These are phyloP conservation scores for Drymonia ruficornis DNA, from an alignment of 2,888 invertebrate genomes.

Conservation along the genomic window DNA sequence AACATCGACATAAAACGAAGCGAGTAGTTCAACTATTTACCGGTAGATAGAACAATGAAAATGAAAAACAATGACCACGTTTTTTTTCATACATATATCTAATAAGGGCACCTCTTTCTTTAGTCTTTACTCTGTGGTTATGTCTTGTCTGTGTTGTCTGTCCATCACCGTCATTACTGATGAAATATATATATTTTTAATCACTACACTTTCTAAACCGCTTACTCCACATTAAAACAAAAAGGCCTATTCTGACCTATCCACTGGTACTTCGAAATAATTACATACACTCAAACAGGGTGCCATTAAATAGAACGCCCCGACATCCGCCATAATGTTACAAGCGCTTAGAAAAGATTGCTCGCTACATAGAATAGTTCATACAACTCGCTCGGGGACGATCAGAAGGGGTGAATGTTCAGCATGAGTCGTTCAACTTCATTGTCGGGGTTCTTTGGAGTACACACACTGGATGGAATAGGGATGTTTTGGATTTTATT, in stretches of 20 bases:
- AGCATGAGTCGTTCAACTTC: constrained; percentile 19
- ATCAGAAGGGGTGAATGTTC: constrained; percentile 22
- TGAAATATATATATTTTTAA: too few relatives aligned
- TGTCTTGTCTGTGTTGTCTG: too few relatives aligned
- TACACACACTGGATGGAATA: constrained; percentile 11
- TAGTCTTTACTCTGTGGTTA: too few relatives aligned
- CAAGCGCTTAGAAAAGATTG: constrained; percentile 42
- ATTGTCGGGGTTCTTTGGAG: constrained; percentile 4
- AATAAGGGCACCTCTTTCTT: too few relatives aligned
- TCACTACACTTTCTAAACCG: too few relatives aligned
- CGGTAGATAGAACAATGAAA: too few relatives aligned
- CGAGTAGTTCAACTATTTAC: too few relatives aligned
- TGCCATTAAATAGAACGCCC: constrained; percentile 28
- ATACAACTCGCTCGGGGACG: constrained; percentile 28
- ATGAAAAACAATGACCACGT: too few relatives aligned
- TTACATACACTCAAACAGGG: constrained; percentile 14
- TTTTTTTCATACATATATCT: too few relatives aligned
- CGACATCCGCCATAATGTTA: constrained; percentile 27
- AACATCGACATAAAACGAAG: too few relatives aligned
- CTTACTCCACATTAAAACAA: too few relatives aligned
- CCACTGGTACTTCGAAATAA: background rate
- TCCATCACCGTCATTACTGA: too few relatives aligned
- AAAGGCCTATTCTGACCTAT: constrained; percentile 1
- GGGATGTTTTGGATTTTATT: background rate
- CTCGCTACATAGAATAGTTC: constrained; percentile 21